Evolutionary conservation across 2,113 vertebrate genomes (phyloP), one percentile per base, ranked within the genome.

Genomic region (Actinemys pallida): DNA sequence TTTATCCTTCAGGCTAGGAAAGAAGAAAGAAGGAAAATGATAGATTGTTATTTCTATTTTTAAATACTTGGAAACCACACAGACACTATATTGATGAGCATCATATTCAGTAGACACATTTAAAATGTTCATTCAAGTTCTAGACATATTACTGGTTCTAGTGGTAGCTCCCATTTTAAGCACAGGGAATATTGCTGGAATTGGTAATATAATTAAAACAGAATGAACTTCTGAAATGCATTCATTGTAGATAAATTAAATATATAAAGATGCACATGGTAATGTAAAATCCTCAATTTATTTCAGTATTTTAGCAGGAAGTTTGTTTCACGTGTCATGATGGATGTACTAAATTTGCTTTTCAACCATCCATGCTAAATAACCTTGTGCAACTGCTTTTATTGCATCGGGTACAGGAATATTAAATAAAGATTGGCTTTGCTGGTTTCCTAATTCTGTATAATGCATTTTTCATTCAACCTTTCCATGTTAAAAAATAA

Each of bases 401-500:
- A 76, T 45, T 92, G 80, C 4, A 88, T 42, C 93, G 35, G 80
- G 86, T 82, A 96, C 39, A 72, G 6, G 69, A 79, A 90, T 95
- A 87, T 17, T 86, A 31, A 53, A 84, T 94, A 88, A 86, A 88
- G 52, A 92, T 93, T 88, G 90, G 75, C 87, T 81, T 89, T 17
- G 62, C n/a, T 78, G 47, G 35, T 80, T 80, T 82, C 86, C 53
- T 90, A 62, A 95, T 88, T 93, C 84, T 84, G 45, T 45, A 91
- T 50, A 19, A 52, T 31, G 25, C 9, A 84, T 83, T 94, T 96
- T 91, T 93, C 72, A 94, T 93, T 92, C 89, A 84, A 88, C 89
- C 72, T 78, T 88, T 65, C 86, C 81, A 83, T 4, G 6, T 31
- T 75, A 57, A 81, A 72, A 93, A 87, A 88, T 75, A 57, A 81